Conservation (phyloP, 2,888 invertebrate genomes). For the Muschampia plurimacula region DNA sequence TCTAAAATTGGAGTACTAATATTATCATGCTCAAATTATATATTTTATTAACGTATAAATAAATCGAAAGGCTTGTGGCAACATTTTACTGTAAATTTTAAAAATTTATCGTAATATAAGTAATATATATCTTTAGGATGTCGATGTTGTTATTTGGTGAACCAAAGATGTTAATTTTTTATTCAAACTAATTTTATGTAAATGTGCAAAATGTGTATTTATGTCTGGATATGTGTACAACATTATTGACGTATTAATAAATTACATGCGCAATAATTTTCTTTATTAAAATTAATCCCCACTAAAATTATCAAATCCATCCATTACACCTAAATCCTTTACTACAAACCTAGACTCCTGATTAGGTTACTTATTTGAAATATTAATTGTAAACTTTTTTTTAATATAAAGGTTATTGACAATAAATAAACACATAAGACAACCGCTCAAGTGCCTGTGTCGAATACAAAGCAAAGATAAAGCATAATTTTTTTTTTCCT, state of each 20-base stretch:
- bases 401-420: too few relatives aligned
- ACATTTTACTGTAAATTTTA: conserved; percentile 57
- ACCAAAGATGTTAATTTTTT: conserved; percentile 83
- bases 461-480: too few relatives aligned
- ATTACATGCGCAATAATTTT: conserved; percentile 73
- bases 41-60: conserved; percentile 63
- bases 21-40: conserved; percentile 39
- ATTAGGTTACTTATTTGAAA: too few relatives aligned
- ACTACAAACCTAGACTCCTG: too few relatives aligned
- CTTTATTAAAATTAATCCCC: not conserved
- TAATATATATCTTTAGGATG: conserved; percentile 52
- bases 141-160: conserved; percentile 78
- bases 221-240: conserved; percentile 75
- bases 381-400: too few relatives aligned
- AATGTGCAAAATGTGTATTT: conserved; percentile 69
- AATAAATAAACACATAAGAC: too few relatives aligned
- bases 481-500: too few relatives aligned
- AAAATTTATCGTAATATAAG: conserved; percentile 54
- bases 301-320: too few relatives aligned
- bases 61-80: conserved; percentile 71
- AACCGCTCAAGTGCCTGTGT: too few relatives aligned
- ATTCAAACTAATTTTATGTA: conserved; percentile 53
- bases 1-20: conserved; percentile 13
- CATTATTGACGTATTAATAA: conserved; percentile 80
- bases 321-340: too few relatives aligned